Conservation (phyloP, 2,113 vertebrate genomes). For the Bubo bubo region DNA sequence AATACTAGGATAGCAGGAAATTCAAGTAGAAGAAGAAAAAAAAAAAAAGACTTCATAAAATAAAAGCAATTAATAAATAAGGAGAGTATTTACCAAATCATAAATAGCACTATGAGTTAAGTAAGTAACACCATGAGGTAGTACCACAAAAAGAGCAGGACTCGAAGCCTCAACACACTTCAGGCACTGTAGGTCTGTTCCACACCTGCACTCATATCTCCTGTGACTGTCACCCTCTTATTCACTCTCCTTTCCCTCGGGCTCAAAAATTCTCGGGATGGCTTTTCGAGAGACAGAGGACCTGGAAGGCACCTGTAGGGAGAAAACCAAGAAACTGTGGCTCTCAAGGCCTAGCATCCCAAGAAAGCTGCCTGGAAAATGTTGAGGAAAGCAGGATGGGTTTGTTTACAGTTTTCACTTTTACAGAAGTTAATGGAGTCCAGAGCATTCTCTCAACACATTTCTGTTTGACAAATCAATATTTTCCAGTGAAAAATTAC, state of each 20-base stretch:
- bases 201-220: rapidly evolving
- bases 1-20: not conserved
- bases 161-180: not conserved
- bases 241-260: not conserved
- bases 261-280: not conserved
- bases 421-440: not conserved
- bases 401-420: not conserved
- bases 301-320: not conserved
- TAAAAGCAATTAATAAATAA: not conserved
- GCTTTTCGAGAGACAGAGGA: not conserved
- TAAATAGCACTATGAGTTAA: not conserved
- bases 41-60: not conserved
- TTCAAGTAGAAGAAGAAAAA: not conserved
- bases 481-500: not conserved
- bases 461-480: not conserved
- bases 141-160: rapidly evolving
- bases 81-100: not conserved
- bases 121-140: not conserved
- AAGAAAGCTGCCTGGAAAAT: not conserved
- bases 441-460: not conserved
- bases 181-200: not conserved
- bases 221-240: rapidly evolving
- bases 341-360: not conserved
- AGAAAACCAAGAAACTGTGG: not conserved
- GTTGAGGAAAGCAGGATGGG: rapidly evolving